phyloP scores from a whole-genome alignment of 2,113 vertebrate species.

The Sigmodon hispidus region DNA sequence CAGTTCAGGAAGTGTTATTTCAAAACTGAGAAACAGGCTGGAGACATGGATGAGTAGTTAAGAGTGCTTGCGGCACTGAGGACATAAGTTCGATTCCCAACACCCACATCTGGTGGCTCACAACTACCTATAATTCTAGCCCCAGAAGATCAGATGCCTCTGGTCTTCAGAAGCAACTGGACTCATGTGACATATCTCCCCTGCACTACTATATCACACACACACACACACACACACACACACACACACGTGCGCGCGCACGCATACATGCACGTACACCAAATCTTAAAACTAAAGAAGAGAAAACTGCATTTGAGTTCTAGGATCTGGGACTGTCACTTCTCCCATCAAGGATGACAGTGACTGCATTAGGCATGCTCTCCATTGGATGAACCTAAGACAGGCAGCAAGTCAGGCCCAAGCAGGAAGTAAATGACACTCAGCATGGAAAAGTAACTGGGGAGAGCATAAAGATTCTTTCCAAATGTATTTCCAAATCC shows the following conservation, averaged over 20 bases:
- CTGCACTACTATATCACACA: not conserved
- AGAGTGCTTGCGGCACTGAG: not conserved
- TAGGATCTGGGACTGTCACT: not conserved
- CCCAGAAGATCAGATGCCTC: not conserved
- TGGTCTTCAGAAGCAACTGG: not conserved
- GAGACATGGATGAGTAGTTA: not conserved
- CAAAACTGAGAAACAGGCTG: not conserved
- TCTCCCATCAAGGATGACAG: not conserved
- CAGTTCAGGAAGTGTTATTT: not conserved
- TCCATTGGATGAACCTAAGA: not conserved
- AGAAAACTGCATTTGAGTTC: not conserved
- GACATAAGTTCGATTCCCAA: not conserved
- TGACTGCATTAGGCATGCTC: not conserved
- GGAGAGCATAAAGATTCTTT: conserved; percentile 29
- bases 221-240: not conserved
- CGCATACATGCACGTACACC: not conserved
- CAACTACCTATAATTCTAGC: not conserved
- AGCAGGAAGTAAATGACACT: not conserved
- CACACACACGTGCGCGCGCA: not conserved
- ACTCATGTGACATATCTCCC: not conserved
- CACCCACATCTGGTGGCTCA: not conserved
- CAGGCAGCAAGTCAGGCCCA: not conserved
- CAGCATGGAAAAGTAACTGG: not conserved
- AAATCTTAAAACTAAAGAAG: not conserved
- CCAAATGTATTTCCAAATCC: conserved; percentile 20